Conservation (phyloP, 2,797 vertebrate genomes). For the Cheirogaleus major region DNA sequence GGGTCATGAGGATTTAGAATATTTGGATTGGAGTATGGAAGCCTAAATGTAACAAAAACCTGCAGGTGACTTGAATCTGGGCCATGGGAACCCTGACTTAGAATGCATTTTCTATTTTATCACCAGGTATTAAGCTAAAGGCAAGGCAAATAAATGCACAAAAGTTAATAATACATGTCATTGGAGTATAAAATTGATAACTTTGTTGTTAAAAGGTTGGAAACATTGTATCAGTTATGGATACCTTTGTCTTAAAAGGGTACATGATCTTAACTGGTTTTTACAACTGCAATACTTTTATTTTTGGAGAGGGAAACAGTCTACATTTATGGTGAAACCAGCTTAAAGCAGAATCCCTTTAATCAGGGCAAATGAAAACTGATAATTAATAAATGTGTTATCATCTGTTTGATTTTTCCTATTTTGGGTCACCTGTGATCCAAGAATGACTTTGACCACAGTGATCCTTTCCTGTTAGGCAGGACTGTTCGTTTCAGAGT, state of each 20-base stretch:
- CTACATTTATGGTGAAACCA: background rate
- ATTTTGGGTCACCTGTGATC: background rate
- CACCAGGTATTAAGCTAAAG: background rate
- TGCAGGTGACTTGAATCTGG: background rate
- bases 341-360: background rate
- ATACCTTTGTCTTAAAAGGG: background rate
- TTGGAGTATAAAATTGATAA: background rate
- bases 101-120: background rate
- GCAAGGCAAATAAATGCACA: background rate
- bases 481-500: background rate
- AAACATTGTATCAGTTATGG: background rate
- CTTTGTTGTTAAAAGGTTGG: constrained; percentile 8
- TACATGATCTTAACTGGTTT: background rate
- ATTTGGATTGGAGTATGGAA: background rate
- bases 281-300: background rate
- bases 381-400: background rate
- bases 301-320: background rate
- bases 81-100: background rate
- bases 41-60: background rate
- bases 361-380: background rate
- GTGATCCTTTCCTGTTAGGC: fast-evolving
- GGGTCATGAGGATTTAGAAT: background rate
- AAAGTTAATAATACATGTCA: background rate
- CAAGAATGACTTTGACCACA: background rate
- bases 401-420: background rate